phyloP scores from a whole-genome alignment of 2,113 vertebrate genomes.

The Sminthopsis crassicaudata region DNA sequence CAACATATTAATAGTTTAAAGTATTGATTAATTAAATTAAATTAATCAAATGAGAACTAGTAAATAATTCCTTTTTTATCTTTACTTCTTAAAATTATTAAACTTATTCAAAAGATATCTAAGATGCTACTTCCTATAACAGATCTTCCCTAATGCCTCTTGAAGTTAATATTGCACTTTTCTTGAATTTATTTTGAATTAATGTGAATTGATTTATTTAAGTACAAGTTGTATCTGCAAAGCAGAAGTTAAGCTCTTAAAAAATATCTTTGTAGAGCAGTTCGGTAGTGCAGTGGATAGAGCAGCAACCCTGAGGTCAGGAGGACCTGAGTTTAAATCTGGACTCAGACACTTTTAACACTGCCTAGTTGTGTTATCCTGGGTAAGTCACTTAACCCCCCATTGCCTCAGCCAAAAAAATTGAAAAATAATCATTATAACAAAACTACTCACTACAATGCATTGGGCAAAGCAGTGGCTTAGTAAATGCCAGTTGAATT shows the following conservation, averaged over 20 bases:
- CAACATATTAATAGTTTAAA: background rate
- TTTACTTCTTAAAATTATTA: background rate
- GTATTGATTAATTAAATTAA: too few species aligned
- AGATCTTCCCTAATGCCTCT: background rate
- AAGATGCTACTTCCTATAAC: background rate
- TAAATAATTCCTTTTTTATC: background rate
- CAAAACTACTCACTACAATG: too few species aligned
- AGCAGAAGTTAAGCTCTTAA: background rate
- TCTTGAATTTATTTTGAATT: background rate
- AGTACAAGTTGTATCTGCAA: background rate
- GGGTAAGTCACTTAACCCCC: too few species aligned
- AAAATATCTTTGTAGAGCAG: background rate
- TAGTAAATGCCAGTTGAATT: background rate
- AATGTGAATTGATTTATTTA: background rate
- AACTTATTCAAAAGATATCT: background rate
- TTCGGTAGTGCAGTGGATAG: too few species aligned
- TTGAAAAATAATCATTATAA: too few species aligned
- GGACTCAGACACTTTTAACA: too few species aligned
- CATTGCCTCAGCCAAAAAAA: too few species aligned
- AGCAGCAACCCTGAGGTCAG: too few species aligned
- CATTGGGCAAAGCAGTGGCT: too few species aligned
- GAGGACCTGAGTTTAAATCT: too few species aligned
- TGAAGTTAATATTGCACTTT: background rate
- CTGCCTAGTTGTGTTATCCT: too few species aligned
- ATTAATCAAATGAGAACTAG: background rate